Evolutionary conservation across 2,113 vertebrate species (phyloP).

Genomic region (Pavo muticus): DNA sequence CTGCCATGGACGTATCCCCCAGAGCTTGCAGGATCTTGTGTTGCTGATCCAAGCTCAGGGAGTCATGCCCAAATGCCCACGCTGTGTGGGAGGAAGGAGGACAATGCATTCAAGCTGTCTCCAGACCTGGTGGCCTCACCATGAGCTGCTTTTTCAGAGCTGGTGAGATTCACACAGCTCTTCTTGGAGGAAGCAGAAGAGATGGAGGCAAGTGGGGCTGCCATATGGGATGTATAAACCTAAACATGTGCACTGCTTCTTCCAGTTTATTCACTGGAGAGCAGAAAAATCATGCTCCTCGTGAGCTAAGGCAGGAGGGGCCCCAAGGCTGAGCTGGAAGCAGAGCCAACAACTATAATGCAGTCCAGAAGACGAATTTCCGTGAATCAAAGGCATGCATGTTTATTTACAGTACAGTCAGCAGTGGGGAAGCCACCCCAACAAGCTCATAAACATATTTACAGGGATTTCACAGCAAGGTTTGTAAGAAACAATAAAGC

Average conservation of each 20-base stretch:
- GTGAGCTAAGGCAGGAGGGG: background rate
- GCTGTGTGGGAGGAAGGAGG: background rate
- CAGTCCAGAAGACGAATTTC: conserved; percentile 63
- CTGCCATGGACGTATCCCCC: background rate
- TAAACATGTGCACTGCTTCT: conserved; percentile 32
- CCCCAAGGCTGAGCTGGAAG: background rate
- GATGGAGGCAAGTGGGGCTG: background rate
- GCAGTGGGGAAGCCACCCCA: conserved; percentile 40
- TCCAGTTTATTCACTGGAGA: background rate
- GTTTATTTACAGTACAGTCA: conserved; percentile 65
- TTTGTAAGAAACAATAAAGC: conserved; percentile 70
- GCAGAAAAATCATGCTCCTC: background rate
- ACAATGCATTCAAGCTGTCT: background rate
- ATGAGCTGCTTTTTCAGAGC: background rate
- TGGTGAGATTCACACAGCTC: background rate
- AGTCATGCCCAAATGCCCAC: background rate
- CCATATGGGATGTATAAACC: conserved; percentile 32
- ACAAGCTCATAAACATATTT: conserved; percentile 75
- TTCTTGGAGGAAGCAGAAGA: background rate
- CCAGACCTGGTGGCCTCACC: background rate
- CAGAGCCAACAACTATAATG: conserved; percentile 38
- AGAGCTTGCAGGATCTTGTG: background rate
- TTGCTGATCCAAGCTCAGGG: background rate
- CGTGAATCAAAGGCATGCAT: conserved; percentile 50
- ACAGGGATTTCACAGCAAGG: conserved; percentile 65